Percentiles rank a stretch among this genome's conserved stretches.
Conservation (phyloP, 2,888 invertebrate species). For the Tiliacea citrago region DNA sequence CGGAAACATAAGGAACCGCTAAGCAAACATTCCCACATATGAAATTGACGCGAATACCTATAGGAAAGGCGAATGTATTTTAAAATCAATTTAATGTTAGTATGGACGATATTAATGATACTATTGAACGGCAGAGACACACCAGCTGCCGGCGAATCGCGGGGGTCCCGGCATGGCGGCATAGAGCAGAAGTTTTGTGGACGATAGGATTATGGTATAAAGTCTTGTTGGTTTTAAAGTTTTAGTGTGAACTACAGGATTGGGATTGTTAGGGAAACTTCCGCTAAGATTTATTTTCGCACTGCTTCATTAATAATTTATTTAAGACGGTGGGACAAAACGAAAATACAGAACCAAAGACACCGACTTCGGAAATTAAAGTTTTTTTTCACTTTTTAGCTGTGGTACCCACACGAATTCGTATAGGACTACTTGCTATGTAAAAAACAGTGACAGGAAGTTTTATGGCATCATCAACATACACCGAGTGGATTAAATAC, state of each 20-base stretch:
- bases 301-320: too few species aligned
- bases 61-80: slow-evolving; percentile 64
- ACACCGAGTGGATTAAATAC: too few species aligned
- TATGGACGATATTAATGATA: slow-evolving; percentile 76
- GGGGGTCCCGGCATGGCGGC: slow-evolving; percentile 73
- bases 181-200: slow-evolving; percentile 56
- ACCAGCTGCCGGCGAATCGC: slow-evolving; percentile 76
- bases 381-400: too few species aligned
- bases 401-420: too few species aligned
- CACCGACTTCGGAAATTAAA: too few species aligned
- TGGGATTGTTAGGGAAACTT: neutral
- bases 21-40: slow-evolving; percentile 49
- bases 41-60: slow-evolving; percentile 50
- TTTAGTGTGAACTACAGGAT: neutral
- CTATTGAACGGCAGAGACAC: slow-evolving; percentile 75
- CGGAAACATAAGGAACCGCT: slow-evolving; percentile 40
- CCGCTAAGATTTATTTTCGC: neutral
- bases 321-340: too few species aligned
- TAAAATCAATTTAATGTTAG: slow-evolving; percentile 69
- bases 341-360: too few species aligned
- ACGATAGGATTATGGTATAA: slow-evolving; percentile 20
- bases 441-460: too few species aligned
- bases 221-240: neutral
- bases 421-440: too few species aligned
- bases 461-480: too few species aligned